Evolutionary conservation across 2,113 vertebrate genomes (phyloP), one percentile per base, ranked within the genome.

Genomic region (Leptobrachium leishanense): DNA sequence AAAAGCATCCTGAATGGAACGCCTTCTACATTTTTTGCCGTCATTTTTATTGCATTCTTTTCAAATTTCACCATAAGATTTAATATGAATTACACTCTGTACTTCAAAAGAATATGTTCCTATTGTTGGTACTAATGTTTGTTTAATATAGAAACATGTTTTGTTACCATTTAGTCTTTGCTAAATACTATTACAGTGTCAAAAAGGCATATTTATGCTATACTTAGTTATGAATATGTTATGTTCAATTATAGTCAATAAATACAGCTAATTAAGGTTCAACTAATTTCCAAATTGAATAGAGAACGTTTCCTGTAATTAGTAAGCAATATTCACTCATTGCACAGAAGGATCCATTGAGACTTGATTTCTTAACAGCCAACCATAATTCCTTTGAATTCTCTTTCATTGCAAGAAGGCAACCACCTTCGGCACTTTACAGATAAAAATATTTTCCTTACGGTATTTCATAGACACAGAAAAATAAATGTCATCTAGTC

Each of bases 251-350:
- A 80, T 71, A 67, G 73, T 59, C 77, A 74, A 80, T 68, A 80
- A 80, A 80, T 68, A 80, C 77, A 80, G 73, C 77, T 80, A 80
- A 80, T 80, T 80, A 80, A 74, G 50, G 66, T 67, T 64, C 63
- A 80, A 72, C 77, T 79, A 79, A 79, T 79, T 79, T 79, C 55
- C 69, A 79, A 79, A 72, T 79, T 77, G 68, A 77, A 72, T 59
- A 66, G 69, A 66, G 44, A 66, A 67, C 70, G 57, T 80, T 80
- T 72, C 70, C 64, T 41, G 71, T 80, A 80, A 80, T 80, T 80
- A 80, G 70, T 74, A 74, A 74, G 77, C 63, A 74, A 55, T 68
- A 69, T 65, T 80, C 77, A 80, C 59, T 80, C 77, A 80, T 68
- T 80, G 77, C 77, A 74, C 55, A 74, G 46, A 80, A 79, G 43